Evolutionary conservation across 2,113 vertebrate species (phyloP).

Genomic region (Leptodactylus fuscus): DNA sequence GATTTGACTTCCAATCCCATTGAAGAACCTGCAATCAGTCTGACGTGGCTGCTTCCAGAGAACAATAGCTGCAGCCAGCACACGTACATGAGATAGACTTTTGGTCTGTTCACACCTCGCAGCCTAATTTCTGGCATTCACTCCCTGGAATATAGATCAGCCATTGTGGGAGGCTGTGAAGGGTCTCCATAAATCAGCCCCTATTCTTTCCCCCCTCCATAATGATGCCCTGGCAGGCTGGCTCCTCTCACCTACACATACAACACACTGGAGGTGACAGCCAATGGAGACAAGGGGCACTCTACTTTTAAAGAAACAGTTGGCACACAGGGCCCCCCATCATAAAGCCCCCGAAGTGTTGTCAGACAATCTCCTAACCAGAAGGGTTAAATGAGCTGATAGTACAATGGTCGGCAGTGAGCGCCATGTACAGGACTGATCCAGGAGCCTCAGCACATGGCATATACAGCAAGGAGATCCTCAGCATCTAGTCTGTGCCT

Average conservation of each 20-base stretch:
- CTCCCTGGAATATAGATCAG: constrained; percentile 7
- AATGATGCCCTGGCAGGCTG: constrained; percentile 45
- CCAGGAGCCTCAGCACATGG: constrained; percentile 29
- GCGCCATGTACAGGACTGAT: neutral
- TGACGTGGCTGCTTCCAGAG: neutral
- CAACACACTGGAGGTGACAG: constrained; percentile 39
- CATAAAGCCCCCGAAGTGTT: constrained; percentile 23
- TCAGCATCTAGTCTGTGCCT: neutral
- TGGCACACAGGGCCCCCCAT: constrained; percentile 13
- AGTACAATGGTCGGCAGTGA: neutral
- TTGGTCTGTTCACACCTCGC: constrained; percentile 12
- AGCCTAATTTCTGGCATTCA: constrained; percentile 34
- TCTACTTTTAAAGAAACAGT: constrained; percentile 7
- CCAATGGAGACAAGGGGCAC: constrained; percentile 15
- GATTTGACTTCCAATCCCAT: neutral
- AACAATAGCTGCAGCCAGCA: neutral
- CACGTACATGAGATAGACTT: neutral
- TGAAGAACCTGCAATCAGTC: too few species aligned
- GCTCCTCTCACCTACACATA: constrained; percentile 32
- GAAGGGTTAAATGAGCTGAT: constrained; percentile 27
- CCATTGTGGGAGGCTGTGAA: constrained; percentile 29
- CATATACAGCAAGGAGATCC: neutral
- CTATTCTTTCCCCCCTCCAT: constrained; percentile 34
- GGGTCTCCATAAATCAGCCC: constrained; percentile 25
- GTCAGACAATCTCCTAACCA: constrained; percentile 1